These are phyloP conservation scores for Callospermophilus lateralis DNA, from an alignment of 2,113 vertebrate species.

Conservation along the genomic window DNA sequence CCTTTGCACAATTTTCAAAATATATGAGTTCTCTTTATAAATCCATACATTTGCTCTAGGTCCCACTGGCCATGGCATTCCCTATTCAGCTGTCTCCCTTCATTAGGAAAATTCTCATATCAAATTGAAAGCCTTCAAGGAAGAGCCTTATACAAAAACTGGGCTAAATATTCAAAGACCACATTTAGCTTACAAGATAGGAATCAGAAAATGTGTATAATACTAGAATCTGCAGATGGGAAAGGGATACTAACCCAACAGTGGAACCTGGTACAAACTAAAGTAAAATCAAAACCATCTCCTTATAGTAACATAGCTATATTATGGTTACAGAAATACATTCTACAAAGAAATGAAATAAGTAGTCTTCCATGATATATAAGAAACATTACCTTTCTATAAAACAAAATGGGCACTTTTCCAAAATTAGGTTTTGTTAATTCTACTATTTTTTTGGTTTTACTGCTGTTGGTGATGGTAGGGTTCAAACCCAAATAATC, in stretches of 20 bases:
- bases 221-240: background rate
- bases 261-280: background rate
- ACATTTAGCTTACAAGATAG: background rate
- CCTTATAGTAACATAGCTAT: background rate
- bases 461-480: background rate
- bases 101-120: constrained; percentile 40
- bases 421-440: constrained; percentile 6
- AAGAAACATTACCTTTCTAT: background rate
- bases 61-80: background rate
- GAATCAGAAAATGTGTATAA: constrained; percentile 1
- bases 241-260: background rate
- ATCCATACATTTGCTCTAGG: constrained; percentile 11
- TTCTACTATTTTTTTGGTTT: background rate
- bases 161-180: constrained; percentile 23
- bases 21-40: background rate
- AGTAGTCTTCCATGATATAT: background rate
- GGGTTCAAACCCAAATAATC: background rate
- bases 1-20: constrained; percentile 15
- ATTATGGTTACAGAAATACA: constrained; percentile 37
- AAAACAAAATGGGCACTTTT: constrained; percentile 36
- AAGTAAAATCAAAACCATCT: constrained; percentile 56
- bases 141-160: constrained; percentile 18
- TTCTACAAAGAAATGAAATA: constrained; percentile 37
- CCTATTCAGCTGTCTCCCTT: constrained; percentile 12
- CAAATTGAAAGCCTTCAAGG: background rate